A percentile compares a stretch with the other conserved stretches of the same genome.
Conservation (phyloP, 2,113 vertebrate species). For the Grallaria varia region DNA sequence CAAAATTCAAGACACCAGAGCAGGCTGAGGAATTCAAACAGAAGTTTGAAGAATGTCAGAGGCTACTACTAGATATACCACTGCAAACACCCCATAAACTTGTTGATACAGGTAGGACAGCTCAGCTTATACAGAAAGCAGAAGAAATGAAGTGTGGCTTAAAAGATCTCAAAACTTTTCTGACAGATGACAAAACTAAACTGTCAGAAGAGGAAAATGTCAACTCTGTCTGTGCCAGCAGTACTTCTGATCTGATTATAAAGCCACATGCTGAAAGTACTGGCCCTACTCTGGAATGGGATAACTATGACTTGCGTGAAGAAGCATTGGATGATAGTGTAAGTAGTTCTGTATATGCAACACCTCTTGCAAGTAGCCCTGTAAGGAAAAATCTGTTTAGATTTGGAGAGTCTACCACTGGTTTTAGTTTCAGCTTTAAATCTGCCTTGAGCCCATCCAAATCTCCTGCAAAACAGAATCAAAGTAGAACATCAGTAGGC, state of each 20-base stretch:
- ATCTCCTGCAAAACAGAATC: slow-evolving; percentile 90
- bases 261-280: slow-evolving; percentile 80
- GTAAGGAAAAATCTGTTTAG: slow-evolving; percentile 90
- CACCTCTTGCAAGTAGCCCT: slow-evolving; percentile 84
- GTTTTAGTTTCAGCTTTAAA: slow-evolving; percentile 96
- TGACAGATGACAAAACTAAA: slow-evolving; percentile 89
- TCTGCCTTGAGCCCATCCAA: slow-evolving; percentile 92
- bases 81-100: slow-evolving; percentile 97
- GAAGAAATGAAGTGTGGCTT: slow-evolving; percentile 98
- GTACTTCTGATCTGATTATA: slow-evolving; percentile 67
- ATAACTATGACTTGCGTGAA: slow-evolving; percentile 88
- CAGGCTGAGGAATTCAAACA: slow-evolving; percentile 92
- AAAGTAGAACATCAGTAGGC: slow-evolving; percentile 86
- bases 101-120: slow-evolving; percentile 89
- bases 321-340: slow-evolving; percentile 85
- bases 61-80: slow-evolving; percentile 91
- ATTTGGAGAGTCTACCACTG: slow-evolving; percentile 91
- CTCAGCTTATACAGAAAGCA: slow-evolving; percentile 93
- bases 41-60: slow-evolving; percentile 95
- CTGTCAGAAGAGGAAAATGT: slow-evolving; percentile 77
- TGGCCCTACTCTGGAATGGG: slow-evolving; percentile 90
- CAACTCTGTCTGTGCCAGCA: slow-evolving; percentile 11
- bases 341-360: slow-evolving; percentile 84
- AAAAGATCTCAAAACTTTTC: slow-evolving; percentile 92
- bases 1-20: slow-evolving; percentile 93